Evolutionary conservation across 2,888 invertebrate genomes (phyloP).

Genomic region (Platycheirus rosarum): DNA sequence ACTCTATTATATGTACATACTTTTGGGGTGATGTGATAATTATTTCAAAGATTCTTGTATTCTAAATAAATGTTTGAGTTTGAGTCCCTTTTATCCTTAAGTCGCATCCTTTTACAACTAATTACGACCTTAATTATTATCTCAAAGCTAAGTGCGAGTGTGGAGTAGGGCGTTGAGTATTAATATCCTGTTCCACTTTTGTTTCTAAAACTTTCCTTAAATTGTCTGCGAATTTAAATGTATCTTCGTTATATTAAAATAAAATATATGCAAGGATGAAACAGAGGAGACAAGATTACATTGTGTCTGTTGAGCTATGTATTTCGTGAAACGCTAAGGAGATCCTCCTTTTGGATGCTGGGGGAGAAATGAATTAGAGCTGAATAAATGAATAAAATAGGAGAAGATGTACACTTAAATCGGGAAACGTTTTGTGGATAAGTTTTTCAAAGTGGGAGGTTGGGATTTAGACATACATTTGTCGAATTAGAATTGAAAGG

Average conservation of each 20-base stretch:
- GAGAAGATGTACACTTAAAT: not conserved
- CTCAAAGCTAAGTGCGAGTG: not conserved
- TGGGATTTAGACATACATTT: too few species aligned
- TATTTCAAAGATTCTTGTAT: constrained; percentile 44
- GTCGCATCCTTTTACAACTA: constrained; percentile 29
- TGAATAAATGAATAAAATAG: not conserved
- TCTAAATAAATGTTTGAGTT: constrained; percentile 1
- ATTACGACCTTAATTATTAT: constrained; percentile 42
- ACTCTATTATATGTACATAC: constrained; percentile 1
- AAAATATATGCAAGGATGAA: not conserved
- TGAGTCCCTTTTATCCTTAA: constrained; percentile 11
- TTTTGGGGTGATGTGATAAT: constrained; percentile 34
- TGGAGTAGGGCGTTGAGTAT: not conserved
- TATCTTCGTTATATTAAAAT: not conserved
- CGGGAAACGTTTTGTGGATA: not conserved
- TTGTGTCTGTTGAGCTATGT: too few species aligned
- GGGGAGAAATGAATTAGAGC: not conserved
- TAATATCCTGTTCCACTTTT: not conserved
- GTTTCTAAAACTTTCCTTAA: not conserved
- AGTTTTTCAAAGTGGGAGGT: too few species aligned
- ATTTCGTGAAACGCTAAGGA: not conserved
- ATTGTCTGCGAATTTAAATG: not conserved
- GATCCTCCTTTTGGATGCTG: not conserved
- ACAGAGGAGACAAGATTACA: not conserved
- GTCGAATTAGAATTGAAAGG: too few species aligned